Percentiles rank a stretch among this genome's conserved stretches.
phyloP scores from a whole-genome alignment of 2,797 vertebrate genomes.

The Eulemur albifrons region DNA sequence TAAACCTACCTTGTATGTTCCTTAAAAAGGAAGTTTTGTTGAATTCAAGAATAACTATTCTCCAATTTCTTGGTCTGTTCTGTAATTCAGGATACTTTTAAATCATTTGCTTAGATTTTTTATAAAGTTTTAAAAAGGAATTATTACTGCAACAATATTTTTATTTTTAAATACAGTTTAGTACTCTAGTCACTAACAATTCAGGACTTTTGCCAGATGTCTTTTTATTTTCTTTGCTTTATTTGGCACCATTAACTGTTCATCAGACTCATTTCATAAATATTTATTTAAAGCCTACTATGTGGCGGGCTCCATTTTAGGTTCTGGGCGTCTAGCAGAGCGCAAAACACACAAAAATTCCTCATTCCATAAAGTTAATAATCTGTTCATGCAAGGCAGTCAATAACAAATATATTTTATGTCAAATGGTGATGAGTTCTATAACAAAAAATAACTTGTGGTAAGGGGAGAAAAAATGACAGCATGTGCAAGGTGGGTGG shows the following conservation, averaged over 20 bases:
- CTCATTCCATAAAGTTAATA: neutral
- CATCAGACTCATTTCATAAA: neutral
- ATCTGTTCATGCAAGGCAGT: neutral
- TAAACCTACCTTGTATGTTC: neutral
- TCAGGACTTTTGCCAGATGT: neutral
- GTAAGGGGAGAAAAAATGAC: neutral
- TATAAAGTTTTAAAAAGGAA: conserved; percentile 24
- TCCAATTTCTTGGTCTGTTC: neutral
- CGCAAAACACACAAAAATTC: neutral
- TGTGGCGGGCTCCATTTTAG: neutral
- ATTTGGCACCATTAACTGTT: neutral
- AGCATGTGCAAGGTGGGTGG: no score
- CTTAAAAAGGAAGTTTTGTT: neutral
- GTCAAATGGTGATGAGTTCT: neutral
- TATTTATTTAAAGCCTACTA: neutral
- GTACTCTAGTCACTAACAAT: neutral
- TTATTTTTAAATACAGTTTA: neutral
- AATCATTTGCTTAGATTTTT: conserved; percentile 1
- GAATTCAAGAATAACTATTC: neutral
- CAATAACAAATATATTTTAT: neutral
- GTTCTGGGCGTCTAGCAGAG: neutral
- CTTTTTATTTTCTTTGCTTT: neutral
- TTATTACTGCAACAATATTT: neutral
- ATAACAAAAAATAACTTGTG: neutral
- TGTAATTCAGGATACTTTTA: neutral